These are phyloP conservation scores for Mus minutoides DNA, from an alignment of 2,797 vertebrate genomes.

Conservation along the genomic window DNA sequence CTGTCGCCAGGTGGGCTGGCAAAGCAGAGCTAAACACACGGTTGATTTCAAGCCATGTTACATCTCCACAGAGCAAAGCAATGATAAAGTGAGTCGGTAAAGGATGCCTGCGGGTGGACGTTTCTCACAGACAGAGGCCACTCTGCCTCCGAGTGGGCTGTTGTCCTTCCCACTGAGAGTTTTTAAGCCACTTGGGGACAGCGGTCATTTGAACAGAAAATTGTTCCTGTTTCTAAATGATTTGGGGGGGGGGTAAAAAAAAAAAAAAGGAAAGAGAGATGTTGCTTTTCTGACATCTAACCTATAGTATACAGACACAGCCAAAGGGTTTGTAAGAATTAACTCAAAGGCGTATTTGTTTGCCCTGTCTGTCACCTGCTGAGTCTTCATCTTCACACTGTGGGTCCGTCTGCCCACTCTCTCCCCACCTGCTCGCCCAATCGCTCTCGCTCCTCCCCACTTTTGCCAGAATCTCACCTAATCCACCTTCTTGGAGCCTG, in stretches of 20 bases:
- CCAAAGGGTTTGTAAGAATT: slow-evolving; percentile 59
- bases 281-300: slow-evolving; percentile 86
- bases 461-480: neutral
- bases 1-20: slow-evolving; percentile 76
- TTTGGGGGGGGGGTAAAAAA: slow-evolving; percentile 53
- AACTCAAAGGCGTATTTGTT: slow-evolving; percentile 49
- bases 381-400: neutral
- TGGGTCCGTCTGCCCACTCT: neutral
- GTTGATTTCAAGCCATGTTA: slow-evolving; percentile 81
- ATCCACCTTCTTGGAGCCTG: neutral
- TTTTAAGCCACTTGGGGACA: slow-evolving; percentile 85
- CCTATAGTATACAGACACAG: slow-evolving; percentile 72
- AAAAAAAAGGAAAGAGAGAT: slow-evolving; percentile 61
- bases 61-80: slow-evolving; percentile 83
- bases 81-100: slow-evolving; percentile 82
- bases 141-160: slow-evolving; percentile 85
- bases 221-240: slow-evolving; percentile 79
- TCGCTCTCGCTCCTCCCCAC: neutral
- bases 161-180: slow-evolving; percentile 87
- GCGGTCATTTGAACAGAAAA: slow-evolving; percentile 87
- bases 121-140: slow-evolving; percentile 83
- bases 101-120: slow-evolving; percentile 77
- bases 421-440: neutral
- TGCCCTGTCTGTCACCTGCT: neutral
- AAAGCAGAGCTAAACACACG: slow-evolving; percentile 77